phyloP scores from a whole-genome alignment of 2,888 invertebrate genomes.

The Ennomos erosarius region DNA sequence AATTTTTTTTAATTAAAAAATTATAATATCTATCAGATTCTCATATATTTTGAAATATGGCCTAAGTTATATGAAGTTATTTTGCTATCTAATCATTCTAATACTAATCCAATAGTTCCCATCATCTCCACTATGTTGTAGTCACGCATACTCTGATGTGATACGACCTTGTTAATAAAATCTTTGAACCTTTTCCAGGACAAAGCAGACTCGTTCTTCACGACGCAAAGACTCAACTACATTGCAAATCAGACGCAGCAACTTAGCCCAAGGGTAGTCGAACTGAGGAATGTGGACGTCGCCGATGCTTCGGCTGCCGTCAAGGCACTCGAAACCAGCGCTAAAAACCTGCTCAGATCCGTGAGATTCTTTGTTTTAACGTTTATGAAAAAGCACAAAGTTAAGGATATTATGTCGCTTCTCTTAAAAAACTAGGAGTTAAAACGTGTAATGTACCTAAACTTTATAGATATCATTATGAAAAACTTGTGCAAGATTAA shows the following conservation, averaged over 20 bases:
- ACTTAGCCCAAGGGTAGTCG: slow-evolving; percentile 88
- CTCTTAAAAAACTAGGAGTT: too few species aligned
- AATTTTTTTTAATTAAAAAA: neutral
- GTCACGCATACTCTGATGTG: too few species aligned
- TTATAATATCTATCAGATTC: too few species aligned
- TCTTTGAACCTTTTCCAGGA: slow-evolving; percentile 73
- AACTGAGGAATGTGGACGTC: slow-evolving; percentile 88
- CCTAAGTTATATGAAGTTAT: too few species aligned
- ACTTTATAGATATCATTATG: too few species aligned
- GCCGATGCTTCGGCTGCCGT: slow-evolving; percentile 86
- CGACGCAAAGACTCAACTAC: slow-evolving; percentile 92
- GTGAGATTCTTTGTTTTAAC: slow-evolving; percentile 50
- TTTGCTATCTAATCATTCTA: too few species aligned
- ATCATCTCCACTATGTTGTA: neutral
- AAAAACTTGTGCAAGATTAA: too few species aligned
- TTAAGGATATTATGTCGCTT: too few species aligned
- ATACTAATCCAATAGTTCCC: neutral
- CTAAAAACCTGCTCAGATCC: slow-evolving; percentile 85
- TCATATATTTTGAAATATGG: too few species aligned
- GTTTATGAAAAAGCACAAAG: too few species aligned
- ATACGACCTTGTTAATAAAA: too few species aligned
- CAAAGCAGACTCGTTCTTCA: slow-evolving; percentile 94
- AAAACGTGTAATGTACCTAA: too few species aligned
- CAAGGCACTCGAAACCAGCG: slow-evolving; percentile 86
- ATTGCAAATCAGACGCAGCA: slow-evolving; percentile 90